Percentiles rank a stretch among this genome's conserved stretches.
These are phyloP conservation scores for Mesembrinibis cayennensis DNA, from an alignment of 2,113 vertebrate species.

Conservation along the genomic window DNA sequence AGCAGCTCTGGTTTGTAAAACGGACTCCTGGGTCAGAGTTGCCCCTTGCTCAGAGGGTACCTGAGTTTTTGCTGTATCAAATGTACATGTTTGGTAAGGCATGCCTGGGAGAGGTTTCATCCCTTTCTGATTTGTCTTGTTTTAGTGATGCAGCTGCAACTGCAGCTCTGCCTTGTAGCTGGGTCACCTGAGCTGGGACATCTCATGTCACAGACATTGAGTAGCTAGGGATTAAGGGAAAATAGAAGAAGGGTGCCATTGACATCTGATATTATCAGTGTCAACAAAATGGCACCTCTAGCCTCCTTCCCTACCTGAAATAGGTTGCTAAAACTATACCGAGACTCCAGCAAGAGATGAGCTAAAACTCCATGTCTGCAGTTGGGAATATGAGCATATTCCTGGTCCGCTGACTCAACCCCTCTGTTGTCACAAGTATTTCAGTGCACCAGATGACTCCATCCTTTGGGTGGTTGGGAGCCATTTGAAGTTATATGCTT, in stretches of 20 bases:
- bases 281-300: background rate
- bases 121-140: background rate
- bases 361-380: background rate
- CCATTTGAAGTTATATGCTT: background rate
- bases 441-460: background rate
- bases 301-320: background rate
- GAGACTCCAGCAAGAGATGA: background rate
- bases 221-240: background rate
- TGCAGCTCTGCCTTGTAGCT: background rate
- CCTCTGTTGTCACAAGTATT: background rate
- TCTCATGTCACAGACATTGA: rapidly evolving
- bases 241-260: background rate
- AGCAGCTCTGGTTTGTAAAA: background rate
- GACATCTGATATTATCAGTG: background rate
- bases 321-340: background rate
- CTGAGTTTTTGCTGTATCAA: background rate
- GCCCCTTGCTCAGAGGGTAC: background rate
- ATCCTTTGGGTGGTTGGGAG: background rate
- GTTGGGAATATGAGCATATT: background rate
- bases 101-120: background rate
- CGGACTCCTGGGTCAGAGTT: background rate
- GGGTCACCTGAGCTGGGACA: background rate
- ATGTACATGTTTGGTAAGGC: background rate
- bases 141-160: background rate
- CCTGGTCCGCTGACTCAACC: background rate